Percentiles rank a stretch among this genome's conserved stretches.
These are phyloP conservation scores for Pristiophorus japonicus DNA, from an alignment of 2,113 vertebrate species.

Conservation along the genomic window DNA sequence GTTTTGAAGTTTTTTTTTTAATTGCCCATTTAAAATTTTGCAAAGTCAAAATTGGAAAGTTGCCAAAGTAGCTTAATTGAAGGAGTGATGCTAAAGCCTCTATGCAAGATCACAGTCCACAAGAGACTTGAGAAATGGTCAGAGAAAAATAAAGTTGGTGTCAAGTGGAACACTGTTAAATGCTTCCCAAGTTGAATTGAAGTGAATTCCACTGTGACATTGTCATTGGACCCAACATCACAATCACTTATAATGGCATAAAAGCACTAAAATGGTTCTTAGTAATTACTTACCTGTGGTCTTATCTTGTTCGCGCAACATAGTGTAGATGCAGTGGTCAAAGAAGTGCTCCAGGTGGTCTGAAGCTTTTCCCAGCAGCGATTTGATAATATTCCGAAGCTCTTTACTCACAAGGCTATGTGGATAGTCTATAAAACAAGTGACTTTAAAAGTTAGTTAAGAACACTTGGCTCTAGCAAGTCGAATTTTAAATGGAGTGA, in stretches of 20 bases:
- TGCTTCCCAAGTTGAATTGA: not conserved
- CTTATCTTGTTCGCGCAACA: conserved; percentile 86
- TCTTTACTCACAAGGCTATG: conserved; percentile 79
- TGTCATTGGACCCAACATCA: not conserved
- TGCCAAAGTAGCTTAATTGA: not conserved
- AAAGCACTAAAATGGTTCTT: not conserved
- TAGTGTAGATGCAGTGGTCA: conserved; percentile 82
- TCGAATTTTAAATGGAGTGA: not conserved
- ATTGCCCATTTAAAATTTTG: not conserved
- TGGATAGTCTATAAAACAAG: conserved; percentile 74
- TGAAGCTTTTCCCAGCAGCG: conserved; percentile 61
- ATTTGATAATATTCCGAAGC: conserved; percentile 66
- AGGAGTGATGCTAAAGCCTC: not conserved
- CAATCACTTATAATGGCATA: not conserved
- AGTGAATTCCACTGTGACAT: not conserved
- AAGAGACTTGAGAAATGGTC: not conserved
- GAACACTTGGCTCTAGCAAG: not conserved
- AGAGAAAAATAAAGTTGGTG: not conserved
- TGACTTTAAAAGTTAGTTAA: not conserved
- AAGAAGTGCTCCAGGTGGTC: conserved; percentile 74
- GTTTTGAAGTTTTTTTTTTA: not conserved
- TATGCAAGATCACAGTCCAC: not conserved
- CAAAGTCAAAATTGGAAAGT: not conserved
- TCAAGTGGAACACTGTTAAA: not conserved
- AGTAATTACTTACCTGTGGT: conserved; percentile 52